Base-by-base conservation (phyloP, 2,113 vertebrate species). In the Gambusia holbrooki region DNA sequence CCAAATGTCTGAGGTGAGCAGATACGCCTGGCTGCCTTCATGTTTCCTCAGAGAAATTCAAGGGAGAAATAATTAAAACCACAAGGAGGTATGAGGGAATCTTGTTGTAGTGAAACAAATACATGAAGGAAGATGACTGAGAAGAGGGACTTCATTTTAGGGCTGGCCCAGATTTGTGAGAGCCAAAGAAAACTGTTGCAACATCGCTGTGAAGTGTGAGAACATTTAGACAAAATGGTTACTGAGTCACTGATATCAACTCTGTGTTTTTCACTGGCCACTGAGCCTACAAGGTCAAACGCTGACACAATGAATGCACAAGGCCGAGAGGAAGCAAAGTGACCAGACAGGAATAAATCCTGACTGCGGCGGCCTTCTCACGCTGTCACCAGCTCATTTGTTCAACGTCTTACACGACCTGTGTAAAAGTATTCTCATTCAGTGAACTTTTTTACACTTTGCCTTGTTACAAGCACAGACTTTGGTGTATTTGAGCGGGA, bases 311-410 rank as follows among this genome's bases (percentile, higher is more conserved):
- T 15, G 76, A 77, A 90, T 84, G 92, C 80, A 90, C 58, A 14
- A 64, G 37, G 66, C 17, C 87, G 90, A 92, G 58, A 75, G 77
- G 92, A 84, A 79, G 22, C 70, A 81, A 85, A 80, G 81, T 69
- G 75, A 60, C 25, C 68, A 51, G 75, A 75, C 25, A 14, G n/a
- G n/a, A 78, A 87, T 74, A 51, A 74, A 74, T 84, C 30, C 7
- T 30, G 1, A 81, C 64, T 61, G 74, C 62, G 33, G 7, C 37
- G 60, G 48, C 45, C 78, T 82, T 93, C 92, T 89, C 91, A 93
- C 89, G 45, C 88, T 84, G 80, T 81, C 77, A 30, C 62, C 29
- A 22, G 62, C 27, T 63, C 51, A 58, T 58, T 48, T 58, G 51
- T 58, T 58, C 51, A 58, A n/a, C 51, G 7, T n/a, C 22, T 58